Conservation (phyloP, 1,140 invertebrate genomes). For the Drosophila tropicalis region DNA sequence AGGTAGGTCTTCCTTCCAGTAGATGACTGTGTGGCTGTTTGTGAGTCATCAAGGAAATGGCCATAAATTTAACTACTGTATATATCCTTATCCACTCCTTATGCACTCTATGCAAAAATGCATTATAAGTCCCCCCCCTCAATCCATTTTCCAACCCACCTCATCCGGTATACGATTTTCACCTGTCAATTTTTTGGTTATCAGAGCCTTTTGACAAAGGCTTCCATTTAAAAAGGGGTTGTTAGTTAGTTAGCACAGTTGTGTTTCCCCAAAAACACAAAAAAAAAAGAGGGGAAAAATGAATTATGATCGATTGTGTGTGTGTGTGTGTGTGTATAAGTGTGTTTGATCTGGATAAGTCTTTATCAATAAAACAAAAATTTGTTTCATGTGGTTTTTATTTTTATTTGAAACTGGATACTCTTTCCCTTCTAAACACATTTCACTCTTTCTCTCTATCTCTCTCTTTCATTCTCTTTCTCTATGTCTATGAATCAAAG, state of each 20-base stretch:
- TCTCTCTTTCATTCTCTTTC: too few species aligned
- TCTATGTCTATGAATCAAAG: neutral
- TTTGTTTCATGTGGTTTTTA: slow-evolving; percentile 1
- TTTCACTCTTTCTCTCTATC: neutral
- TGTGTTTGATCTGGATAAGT: slow-evolving; percentile 3
- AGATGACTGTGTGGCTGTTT: neutral
- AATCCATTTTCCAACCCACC: neutral
- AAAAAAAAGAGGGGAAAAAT: neutral
- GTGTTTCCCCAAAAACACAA: slow-evolving; percentile 3
- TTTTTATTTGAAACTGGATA: neutral
- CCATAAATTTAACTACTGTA: slow-evolving; percentile 10
- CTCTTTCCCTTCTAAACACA: neutral
- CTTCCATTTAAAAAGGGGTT: neutral
- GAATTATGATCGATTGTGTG: slow-evolving; percentile 8
- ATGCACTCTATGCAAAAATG: neutral
- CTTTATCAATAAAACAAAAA: slow-evolving; percentile 9
- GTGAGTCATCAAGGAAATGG: slow-evolving; percentile 12
- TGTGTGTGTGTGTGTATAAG: neutral
- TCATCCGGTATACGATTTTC: slow-evolving; percentile 6
- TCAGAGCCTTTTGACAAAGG: neutral
- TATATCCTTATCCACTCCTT: neutral
- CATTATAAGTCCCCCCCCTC: neutral
- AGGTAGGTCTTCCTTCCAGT: slow-evolving; percentile 51
- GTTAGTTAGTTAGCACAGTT: slow-evolving; percentile 1
- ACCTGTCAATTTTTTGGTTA: neutral